Base-by-base conservation (phyloP, 2,888 invertebrate genomes). In the Eupelmus urozonus region DNA sequence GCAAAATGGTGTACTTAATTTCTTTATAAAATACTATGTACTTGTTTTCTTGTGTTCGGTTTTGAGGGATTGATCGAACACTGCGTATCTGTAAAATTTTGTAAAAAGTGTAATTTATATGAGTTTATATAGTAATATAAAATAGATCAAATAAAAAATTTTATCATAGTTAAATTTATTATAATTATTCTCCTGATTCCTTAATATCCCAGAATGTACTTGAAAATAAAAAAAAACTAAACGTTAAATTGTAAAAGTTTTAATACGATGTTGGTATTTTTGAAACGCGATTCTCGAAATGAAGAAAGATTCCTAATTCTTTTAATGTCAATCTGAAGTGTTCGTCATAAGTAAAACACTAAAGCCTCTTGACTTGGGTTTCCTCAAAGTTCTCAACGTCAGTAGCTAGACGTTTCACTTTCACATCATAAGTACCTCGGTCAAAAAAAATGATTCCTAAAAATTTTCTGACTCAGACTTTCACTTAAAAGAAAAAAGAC, bases 11-110 rank as follows among this genome's bases (percentile, higher is more conserved):
- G 76, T 71, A 76, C 76, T 71, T 71, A 76, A 76, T 65, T 69
- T 51, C 11, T 29, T 69, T 69, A 25, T 25, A 57, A n/a, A n/a
- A n/a, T n/a, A 16, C 1, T 69, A 42, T 23, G 7, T 66, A 0
- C 13, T 23, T 51, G 34, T n/a, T 5, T 20, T 59, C 42, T 20
- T 27, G n/a, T 34, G 29, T 71, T 40, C 70, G 51, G 18, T 1
- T 34, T 11, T 25, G 18, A 66, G 40, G 27, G 2, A 16, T 23
- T 40, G 2, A 57, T 27, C 42, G 65, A 71, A 51, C 29, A 45
- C 16, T 13, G 20, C 49, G 34, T n/a, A 66, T 83, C 82, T 85
- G 84, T 84, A 85, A 84, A 86, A 80, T 85, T 85, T 87, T 86
- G 85, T 87, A 87, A 83, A 86, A 84, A 87, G 78, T 76, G 76